phyloP scores from a whole-genome alignment of 2,113 vertebrate genomes.

The Aphyosemion australe region DNA sequence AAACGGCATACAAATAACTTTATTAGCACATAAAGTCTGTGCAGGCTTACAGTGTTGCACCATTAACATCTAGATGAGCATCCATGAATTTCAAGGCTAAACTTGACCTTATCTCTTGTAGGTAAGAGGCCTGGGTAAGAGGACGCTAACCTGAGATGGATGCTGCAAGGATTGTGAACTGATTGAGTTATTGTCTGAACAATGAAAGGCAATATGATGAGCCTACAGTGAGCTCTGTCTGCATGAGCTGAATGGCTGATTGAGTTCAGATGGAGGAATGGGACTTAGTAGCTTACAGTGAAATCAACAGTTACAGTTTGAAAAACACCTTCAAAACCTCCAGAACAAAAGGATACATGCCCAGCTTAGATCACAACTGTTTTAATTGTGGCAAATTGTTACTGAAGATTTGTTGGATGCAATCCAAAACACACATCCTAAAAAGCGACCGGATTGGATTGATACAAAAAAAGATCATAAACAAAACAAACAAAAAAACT shows the following conservation, averaged over 20 bases:
- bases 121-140: slow-evolving; percentile 41
- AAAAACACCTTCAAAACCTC: slow-evolving; percentile 65
- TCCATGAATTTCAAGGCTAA: slow-evolving; percentile 31
- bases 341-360: slow-evolving; percentile 32
- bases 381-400: too few relatives aligned
- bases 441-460: too few relatives aligned
- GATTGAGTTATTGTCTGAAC: slow-evolving; percentile 74
- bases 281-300: slow-evolving; percentile 52
- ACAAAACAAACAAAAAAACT: too few relatives aligned
- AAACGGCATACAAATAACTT: too few relatives aligned
- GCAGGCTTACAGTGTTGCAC: neutral
- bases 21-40: too few relatives aligned
- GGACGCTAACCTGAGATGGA: slow-evolving; percentile 55
- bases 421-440: too few relatives aligned
- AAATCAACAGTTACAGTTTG: slow-evolving; percentile 71
- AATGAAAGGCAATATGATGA: slow-evolving; percentile 69
- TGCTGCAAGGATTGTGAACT: slow-evolving; percentile 64
- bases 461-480: too few relatives aligned
- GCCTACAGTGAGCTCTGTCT: slow-evolving; percentile 59
- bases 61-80: slow-evolving; percentile 54
- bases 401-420: too few relatives aligned
- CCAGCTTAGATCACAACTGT: too few relatives aligned
- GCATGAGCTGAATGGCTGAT: slow-evolving; percentile 63
- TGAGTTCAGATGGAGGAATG: slow-evolving; percentile 59
- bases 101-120: slow-evolving; percentile 51